Evolutionary conservation across 37 sponge, comb jelly and placozoan species (phyloP).

Genomic region (Ianthella basta): DNA sequence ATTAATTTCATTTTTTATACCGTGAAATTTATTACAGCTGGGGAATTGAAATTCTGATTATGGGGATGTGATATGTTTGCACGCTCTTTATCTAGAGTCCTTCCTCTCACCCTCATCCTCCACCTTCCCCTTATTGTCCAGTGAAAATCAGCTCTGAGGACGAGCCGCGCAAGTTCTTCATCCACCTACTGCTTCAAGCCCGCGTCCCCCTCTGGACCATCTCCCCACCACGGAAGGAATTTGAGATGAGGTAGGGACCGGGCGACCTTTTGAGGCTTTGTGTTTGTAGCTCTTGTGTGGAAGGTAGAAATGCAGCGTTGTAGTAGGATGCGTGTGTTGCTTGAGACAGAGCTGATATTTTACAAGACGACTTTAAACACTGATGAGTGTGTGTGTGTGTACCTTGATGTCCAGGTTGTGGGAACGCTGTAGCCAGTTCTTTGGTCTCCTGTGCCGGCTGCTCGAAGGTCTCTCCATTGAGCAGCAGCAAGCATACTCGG

Average conservation of each 20-base stretch:
- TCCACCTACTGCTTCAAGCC: conserved; percentile 57
- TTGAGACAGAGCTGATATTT: too few species aligned
- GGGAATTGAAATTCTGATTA: too few species aligned
- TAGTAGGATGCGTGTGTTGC: too few species aligned
- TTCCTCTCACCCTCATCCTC: too few species aligned
- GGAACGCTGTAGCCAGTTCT: conserved; percentile 70
- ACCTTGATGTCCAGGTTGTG: conserved; percentile 4
- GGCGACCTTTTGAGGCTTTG: background rate
- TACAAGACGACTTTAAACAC: background rate
- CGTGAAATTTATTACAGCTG: too few species aligned
- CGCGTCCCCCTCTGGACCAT: conserved; percentile 48
- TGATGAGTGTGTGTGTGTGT: background rate
- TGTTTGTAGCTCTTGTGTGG: background rate
- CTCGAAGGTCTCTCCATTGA: conserved; percentile 41
- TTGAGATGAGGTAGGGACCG: background rate
- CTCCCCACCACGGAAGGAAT: background rate
- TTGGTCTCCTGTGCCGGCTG: conserved; percentile 54
- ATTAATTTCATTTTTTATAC: too few species aligned
- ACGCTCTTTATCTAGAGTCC: too few species aligned
- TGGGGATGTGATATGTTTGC: too few species aligned
- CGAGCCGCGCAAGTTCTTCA: conserved; percentile 74
- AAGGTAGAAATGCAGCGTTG: too few species aligned
- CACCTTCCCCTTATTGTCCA: background rate
- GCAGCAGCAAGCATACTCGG: conserved; percentile 50
- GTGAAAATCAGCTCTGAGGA: conserved; percentile 17